phyloP scores from a whole-genome alignment of 2,113 vertebrate species.

The Oxyruncus cristatus region DNA sequence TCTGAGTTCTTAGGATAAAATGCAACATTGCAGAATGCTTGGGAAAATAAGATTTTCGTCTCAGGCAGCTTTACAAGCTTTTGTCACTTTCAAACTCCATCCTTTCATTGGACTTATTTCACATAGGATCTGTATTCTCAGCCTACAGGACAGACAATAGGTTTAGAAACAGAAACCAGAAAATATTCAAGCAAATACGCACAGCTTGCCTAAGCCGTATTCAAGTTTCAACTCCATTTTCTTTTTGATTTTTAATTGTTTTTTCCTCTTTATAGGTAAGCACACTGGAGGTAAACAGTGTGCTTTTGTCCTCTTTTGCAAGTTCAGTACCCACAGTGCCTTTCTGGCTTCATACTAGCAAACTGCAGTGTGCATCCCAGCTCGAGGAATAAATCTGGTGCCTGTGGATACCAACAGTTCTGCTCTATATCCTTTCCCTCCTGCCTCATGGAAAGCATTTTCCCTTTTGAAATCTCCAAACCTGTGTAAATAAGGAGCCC shows the following conservation, averaged over 20 bases:
- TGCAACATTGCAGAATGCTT: not conserved
- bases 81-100: constrained; percentile 20
- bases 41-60: constrained; percentile 18
- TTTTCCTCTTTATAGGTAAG: not conserved
- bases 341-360: not conserved
- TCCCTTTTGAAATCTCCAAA: not conserved
- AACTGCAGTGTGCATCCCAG: not conserved
- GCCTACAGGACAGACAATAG: not conserved
- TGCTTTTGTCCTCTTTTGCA: constrained; percentile 1
- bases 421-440: constrained; percentile 23
- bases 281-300: not conserved
- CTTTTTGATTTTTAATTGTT: not conserved
- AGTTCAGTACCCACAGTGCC: not conserved
- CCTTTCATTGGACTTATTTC: constrained; percentile 8
- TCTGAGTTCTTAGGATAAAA: not conserved
- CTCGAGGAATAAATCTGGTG: not conserved
- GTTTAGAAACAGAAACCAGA: constrained; percentile 11
- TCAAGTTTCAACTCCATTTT: not conserved
- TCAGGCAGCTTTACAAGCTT: constrained; percentile 6
- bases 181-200: not conserved
- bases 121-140: not conserved
- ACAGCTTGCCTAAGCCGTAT: not conserved
- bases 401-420: not conserved
- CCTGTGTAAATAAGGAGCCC: constrained; percentile 45
- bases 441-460: constrained; percentile 21